A percentile compares a stretch with the other conserved stretches of the same genome.
phyloP scores from a whole-genome alignment of 1,140 invertebrate species.

The Aphelinus certus region DNA sequence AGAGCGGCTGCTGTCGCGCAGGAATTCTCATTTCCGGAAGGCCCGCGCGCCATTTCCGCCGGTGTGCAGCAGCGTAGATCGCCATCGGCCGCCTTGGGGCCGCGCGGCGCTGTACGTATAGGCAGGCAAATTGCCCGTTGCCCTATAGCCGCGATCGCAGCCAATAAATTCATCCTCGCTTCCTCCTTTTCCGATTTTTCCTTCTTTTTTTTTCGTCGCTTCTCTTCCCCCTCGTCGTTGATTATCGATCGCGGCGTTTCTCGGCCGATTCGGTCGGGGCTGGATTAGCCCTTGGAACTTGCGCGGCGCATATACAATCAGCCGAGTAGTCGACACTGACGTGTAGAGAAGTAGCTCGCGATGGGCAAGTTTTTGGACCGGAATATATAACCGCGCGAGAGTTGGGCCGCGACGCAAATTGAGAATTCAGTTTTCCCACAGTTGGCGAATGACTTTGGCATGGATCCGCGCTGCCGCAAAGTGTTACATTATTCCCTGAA shows the following conservation, averaged over 20 bases:
- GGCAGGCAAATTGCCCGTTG: too few species aligned
- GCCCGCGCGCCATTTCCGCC: constrained; percentile 47
- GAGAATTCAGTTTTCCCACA: too few species aligned
- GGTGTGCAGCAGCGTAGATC: background rate
- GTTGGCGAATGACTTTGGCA: too few species aligned
- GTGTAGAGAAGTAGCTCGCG: background rate
- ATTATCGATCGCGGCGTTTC: too few species aligned
- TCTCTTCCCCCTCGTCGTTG: too few species aligned
- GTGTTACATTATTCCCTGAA: too few species aligned
- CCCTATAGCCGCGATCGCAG: background rate
- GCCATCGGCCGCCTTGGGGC: too few species aligned
- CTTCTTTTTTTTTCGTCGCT: background rate
- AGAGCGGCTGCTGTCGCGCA: constrained; percentile 47
- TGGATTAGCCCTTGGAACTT: too few species aligned
- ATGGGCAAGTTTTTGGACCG: background rate
- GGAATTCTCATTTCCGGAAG: constrained; percentile 63
- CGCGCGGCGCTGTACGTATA: too few species aligned
- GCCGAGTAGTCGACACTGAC: background rate
- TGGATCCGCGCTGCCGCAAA: too few species aligned
- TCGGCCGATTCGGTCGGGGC: too few species aligned
- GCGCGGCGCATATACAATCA: background rate
- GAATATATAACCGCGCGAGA: background rate
- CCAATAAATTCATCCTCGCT: background rate
- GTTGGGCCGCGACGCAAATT: background rate
- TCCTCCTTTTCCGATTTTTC: background rate